phyloP scores from a whole-genome alignment of 2,797 vertebrate species.

The Euphonia xanthogaster region DNA sequence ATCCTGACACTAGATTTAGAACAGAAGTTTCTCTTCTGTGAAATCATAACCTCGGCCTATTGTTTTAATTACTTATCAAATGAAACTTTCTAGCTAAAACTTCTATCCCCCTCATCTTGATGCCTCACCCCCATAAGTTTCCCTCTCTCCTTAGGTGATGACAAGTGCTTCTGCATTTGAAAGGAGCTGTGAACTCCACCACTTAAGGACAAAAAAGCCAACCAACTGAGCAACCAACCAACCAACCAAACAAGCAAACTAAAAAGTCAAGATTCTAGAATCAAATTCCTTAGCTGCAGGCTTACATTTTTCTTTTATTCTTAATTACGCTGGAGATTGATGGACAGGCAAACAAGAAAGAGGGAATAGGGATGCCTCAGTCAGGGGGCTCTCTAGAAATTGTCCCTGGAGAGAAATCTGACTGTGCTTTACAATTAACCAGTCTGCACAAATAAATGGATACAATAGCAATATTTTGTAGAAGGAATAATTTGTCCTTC shows the following conservation, averaged over 20 bases:
- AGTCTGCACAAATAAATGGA: not conserved
- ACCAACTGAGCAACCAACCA: not conserved
- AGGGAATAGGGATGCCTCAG: not conserved
- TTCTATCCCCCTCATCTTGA: not conserved
- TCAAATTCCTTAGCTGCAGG: not conserved
- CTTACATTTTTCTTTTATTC: not conserved
- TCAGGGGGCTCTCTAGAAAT: not conserved
- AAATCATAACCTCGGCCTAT: not conserved
- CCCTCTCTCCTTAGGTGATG: not conserved
- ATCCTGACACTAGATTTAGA: not conserved
- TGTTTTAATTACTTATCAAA: not conserved
- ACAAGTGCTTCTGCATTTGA: not conserved
- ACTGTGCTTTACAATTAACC: not conserved
- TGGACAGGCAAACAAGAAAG: not conserved
- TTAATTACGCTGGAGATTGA: not conserved
- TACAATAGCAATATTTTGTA: not conserved
- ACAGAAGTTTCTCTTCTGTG: not conserved
- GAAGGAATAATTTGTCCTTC: not conserved
- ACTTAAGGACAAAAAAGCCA: not conserved
- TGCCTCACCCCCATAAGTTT: not conserved
- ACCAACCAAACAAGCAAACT: not conserved
- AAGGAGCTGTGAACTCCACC: not conserved
- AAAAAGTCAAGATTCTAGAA: not conserved
- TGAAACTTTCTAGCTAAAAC: not conserved
- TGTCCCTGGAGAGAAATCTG: not conserved